Evolutionary conservation across 2,888 invertebrate species (phyloP).

Genomic region (Spodoptera littoralis): DNA sequence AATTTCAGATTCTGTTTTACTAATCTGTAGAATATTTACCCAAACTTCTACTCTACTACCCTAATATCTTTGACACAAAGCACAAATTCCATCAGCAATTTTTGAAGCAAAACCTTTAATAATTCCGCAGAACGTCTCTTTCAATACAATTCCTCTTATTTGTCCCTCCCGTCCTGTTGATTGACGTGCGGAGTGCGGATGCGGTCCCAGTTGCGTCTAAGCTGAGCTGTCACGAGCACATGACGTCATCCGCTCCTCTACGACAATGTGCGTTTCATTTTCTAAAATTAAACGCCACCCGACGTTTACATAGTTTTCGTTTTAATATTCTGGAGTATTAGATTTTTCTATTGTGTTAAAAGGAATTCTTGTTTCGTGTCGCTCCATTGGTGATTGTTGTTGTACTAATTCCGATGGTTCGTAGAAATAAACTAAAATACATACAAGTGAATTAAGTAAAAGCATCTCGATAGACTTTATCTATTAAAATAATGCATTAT

Average conservation of each 20-base stretch:
- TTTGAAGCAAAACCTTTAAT: constrained; percentile 31
- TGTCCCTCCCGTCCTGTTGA: constrained; percentile 57
- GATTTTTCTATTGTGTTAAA: constrained; percentile 24
- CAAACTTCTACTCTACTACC: too few relatives aligned
- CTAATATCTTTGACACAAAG: background rate
- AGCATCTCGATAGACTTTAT: too few relatives aligned
- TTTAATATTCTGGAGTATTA: constrained; percentile 44
- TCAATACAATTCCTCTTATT: constrained; percentile 50
- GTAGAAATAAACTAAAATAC: too few relatives aligned
- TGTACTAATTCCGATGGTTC: too few relatives aligned
- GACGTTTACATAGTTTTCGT: constrained; percentile 50
- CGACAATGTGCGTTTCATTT: constrained; percentile 64
- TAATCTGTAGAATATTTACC: too few relatives aligned
- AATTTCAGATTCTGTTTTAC: too few relatives aligned
- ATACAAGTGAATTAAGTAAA: too few relatives aligned
- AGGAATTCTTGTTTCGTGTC: too few relatives aligned
- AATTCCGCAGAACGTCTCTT: constrained; percentile 39
- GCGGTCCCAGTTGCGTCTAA: constrained; percentile 66
- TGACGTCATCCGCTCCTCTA: constrained; percentile 55
- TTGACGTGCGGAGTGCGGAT: constrained; percentile 65
- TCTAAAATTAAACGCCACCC: constrained; percentile 53
- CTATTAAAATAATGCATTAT: too few relatives aligned
- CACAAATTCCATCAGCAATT: constrained; percentile 1
- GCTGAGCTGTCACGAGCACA: constrained; percentile 71
- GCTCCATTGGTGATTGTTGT: too few relatives aligned